Base-by-base conservation (phyloP, 1,140 invertebrate species). In the Nasonia giraulti region DNA sequence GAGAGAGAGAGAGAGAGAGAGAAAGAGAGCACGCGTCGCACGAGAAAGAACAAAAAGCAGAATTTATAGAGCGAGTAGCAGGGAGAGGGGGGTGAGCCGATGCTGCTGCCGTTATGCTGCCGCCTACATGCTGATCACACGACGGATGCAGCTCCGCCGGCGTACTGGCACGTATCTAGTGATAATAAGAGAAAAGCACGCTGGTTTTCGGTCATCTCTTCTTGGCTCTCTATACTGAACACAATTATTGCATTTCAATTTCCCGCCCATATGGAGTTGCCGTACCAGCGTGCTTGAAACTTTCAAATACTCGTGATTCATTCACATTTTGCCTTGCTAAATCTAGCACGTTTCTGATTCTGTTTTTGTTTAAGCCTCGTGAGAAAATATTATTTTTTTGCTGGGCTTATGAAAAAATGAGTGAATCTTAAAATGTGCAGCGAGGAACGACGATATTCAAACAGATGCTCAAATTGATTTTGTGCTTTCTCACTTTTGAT, bases 111-210 rank as follows among this genome's bases (percentile, higher is more conserved):
- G 71, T 31, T 74, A 55, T 74, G 71, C 71, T 37, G 44, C 31
- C 37, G 73, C 33, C 31, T 75, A 75, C 33, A 50, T 55, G 81
- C 81, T 76, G 81, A 68, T 55, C 47, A 82, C 81, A 55, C 66
- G 79, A 47, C 31, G 50, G 50, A 82, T 55, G 75, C 74, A 77
- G 75, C 73, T 62, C 80, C 55, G 55, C 55, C 23, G 80, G 80
- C 80, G 80, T 47, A 44, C 71, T 78, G 82, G 82, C 82, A 83
- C 62, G 82, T 83, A 83, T 77, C 76, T 75, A 50, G 5, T 40
- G 2, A 66, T 47, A 47, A 75, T 62, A 62, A 62, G 20, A 62
- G 20, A 62, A 20, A 62, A 62, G 55, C 55, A 17, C 55, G 17
- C 55, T 62, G 55, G 55, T 62, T 62, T n/a, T 44, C 17, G 17